Evolutionary conservation across 2,888 invertebrate genomes (phyloP), one percentile per base, ranked within the genome.

Genomic region (Lottia scabra): DNA sequence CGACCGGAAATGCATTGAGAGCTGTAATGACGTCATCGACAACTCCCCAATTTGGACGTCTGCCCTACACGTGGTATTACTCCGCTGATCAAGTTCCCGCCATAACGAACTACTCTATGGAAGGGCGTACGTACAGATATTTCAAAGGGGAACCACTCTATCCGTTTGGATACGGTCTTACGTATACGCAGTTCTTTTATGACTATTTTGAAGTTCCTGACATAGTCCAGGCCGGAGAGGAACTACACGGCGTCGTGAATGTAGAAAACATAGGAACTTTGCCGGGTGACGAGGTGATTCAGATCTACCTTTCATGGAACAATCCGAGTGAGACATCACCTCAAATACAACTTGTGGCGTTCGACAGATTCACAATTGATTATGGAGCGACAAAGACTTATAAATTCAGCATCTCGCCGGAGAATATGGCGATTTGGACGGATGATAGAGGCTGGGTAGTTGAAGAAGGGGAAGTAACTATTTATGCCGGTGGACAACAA

Each of bases 21-120:
- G 71, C 75, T 48, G 80, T 84, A 1, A 62, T 88, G 30, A 78
- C 75, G 2, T 79, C 73, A 6, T 65, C 74, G 13, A 71, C 72
- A 13, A 71, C 81, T 62, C 85, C 81, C 63, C 85, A 86, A 12
- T 84, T 84, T 10, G 88, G 81, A 13, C 78, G 88, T 27, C 75
- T 88, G 19, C 85, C 87, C 2, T 82, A 79, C 67, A 87, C 88
- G 0, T 88, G 87, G 87, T 84, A 83, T 26, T 64, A 56, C 4
- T 78, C 77, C 62, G 72, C 79, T 65, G 30, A 67, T n/a, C 75
- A 83, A 73, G 79, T 81, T 16, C 78, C 78, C 1, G 68, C 78
- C 6, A 80, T 81, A 79, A 74, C 74, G 8, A 75, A 78, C 71
- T 81, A 81, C 70, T 71, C 75, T 6, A 85, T 87, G 87, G 70